Percentiles rank a stretch among this genome's conserved stretches.
phyloP scores from a whole-genome alignment of 2,888 invertebrate genomes.

The Philopedon plagiatum region DNA sequence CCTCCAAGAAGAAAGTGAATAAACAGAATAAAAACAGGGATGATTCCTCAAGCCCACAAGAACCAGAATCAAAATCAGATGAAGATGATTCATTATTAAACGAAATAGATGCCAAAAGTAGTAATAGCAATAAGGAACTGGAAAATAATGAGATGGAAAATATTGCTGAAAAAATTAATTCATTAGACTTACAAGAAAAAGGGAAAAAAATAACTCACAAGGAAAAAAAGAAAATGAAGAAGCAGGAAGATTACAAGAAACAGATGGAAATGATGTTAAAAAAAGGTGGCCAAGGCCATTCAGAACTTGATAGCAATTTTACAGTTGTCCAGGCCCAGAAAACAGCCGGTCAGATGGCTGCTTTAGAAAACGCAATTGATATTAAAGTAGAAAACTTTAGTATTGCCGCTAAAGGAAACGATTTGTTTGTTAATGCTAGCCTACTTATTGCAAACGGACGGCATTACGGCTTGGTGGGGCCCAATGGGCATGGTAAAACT shows the following conservation, averaged over 20 bases:
- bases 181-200: conserved; percentile 36
- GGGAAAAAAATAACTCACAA: conserved; percentile 90
- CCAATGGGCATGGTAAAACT: conserved; percentile 99
- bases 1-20: neutral
- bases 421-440: conserved; percentile 96
- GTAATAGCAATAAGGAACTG: conserved; percentile 23
- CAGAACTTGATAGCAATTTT: conserved; percentile 93
- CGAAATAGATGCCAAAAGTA: conserved; percentile 12
- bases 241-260: conserved; percentile 89
- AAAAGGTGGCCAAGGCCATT: conserved; percentile 89
- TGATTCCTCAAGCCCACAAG: conserved; percentile 31
- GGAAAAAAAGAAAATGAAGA: conserved; percentile 92
- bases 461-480: conserved; percentile 97
- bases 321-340: conserved; percentile 91
- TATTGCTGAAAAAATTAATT: conserved; percentile 30
- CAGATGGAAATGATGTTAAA: conserved; percentile 88
- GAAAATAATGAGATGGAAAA: conserved; percentile 43
- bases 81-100: neutral
- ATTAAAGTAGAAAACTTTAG: conserved; percentile 99
- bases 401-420: conserved; percentile 97
- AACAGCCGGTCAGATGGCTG: conserved; percentile 81
- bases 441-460: conserved; percentile 93
- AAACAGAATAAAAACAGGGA: conserved; percentile 44
- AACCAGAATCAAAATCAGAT: neutral
- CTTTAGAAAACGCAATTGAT: conserved; percentile 93